Conservation (phyloP, 53 echinoderm and acorn worm species). For the Apostichopus leukothele region DNA sequence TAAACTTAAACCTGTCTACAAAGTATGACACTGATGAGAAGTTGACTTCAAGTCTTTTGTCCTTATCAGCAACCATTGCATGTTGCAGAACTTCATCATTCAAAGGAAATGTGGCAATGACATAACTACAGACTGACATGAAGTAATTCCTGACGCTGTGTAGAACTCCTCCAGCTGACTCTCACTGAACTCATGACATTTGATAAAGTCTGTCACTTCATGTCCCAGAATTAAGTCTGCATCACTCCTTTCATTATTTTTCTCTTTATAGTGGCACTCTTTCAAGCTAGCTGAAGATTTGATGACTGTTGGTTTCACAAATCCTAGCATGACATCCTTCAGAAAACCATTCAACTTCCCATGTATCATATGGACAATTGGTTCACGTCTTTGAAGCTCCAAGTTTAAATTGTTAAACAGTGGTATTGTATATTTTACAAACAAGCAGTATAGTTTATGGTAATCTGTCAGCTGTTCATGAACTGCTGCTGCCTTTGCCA, state of each 20-base stretch:
- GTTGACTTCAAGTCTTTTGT: constrained; percentile 43
- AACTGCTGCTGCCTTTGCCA: constrained; percentile 47
- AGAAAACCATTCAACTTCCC: constrained; percentile 45
- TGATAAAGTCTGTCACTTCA: constrained; percentile 53
- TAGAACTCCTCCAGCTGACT: constrained; percentile 50
- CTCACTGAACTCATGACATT: constrained; percentile 35
- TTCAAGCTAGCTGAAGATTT: constrained; percentile 8
- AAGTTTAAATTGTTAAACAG: constrained; percentile 56
- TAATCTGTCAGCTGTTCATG: constrained; percentile 47
- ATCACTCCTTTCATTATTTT: constrained; percentile 45
- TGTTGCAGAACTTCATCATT: constrained; percentile 50
- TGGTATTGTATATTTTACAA: constrained; percentile 58
- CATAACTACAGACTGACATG: constrained; percentile 51
- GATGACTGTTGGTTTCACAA: constrained; percentile 50
- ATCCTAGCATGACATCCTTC: constrained; percentile 40
- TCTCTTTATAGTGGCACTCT: constrained; percentile 43
- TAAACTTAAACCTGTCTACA: constrained; percentile 51
- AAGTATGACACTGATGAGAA: constrained; percentile 48
- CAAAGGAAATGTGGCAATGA: constrained; percentile 47
- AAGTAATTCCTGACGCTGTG: constrained; percentile 57
- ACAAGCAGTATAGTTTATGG: constrained; percentile 57
- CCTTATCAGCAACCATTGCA: constrained; percentile 51
- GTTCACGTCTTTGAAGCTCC: constrained; percentile 49
- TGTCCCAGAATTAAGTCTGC: constrained; percentile 53
- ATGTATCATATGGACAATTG: constrained; percentile 54